Evolutionary conservation across 2,113 vertebrate genomes (phyloP), one percentile per base, ranked within the genome.

Genomic region (Psilopogon haemacephalus): DNA sequence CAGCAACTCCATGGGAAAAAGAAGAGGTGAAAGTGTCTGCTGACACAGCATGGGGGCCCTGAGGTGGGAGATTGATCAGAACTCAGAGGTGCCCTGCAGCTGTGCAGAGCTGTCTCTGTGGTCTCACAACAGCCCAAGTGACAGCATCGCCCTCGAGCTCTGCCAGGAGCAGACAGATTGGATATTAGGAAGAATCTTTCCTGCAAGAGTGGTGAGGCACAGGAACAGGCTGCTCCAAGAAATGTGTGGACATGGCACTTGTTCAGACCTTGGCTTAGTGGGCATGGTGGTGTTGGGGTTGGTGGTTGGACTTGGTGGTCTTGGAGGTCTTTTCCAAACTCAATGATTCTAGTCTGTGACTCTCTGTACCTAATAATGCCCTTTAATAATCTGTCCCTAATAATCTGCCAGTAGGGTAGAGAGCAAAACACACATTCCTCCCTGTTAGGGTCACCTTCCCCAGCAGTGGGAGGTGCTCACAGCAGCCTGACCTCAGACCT

Each of bases 401-500:
- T 85, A 6, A 42, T 42, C 62, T 33, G 14, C 33, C 60, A 9
- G 32, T 65, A 56, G 62, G 42, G 32, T 71, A 23, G 68, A 59
- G 35, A 68, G 62, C 68, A 55, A 24, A 71, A 67, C 26, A 46
- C 48, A 12, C 27, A 15, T 46, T n/a, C 19, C 16, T 69, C 2
- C 28, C 0, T 0, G 44, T 38, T 24, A 28, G 6, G 3, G 35
- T 27, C n/a, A 32, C 72, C 64, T 44, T 58, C 14, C 6, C 15
- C 83, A 63, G 84, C 64, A 64, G 69, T 0, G 0, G 23, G 37
- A 71, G 11, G 3, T 6, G 70, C 74, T 93, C 2, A 0, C 9
- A 78, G n/a, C 86, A 82, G 73, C 62, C 84, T 93, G 95, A 93
- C 88, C 80, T 92, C 62, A 13, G 1, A 21, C 38, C 55, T 85